Evolutionary conservation across 2,888 invertebrate species (phyloP).

Genomic region (Anarsia innoxiella): DNA sequence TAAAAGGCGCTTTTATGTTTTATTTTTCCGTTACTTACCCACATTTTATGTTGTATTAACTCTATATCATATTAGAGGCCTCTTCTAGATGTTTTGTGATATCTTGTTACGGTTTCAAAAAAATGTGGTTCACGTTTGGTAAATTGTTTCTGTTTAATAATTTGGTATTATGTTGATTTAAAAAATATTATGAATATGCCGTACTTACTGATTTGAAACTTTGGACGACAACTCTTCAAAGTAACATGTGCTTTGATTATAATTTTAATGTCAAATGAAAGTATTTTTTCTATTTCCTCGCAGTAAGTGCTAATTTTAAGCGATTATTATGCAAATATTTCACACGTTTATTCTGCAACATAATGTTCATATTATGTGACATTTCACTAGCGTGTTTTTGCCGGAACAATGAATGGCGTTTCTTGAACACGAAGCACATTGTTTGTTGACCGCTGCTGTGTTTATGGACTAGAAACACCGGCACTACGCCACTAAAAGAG

Average conservation of each 20-base stretch:
- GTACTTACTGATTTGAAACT: too few relatives aligned
- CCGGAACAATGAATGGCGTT: constrained; percentile 46
- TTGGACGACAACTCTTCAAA: too few relatives aligned
- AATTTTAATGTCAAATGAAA: too few relatives aligned
- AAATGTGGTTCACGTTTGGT: background rate
- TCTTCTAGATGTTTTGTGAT: background rate
- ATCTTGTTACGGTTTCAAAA: background rate
- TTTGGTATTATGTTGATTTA: background rate
- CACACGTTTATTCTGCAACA: constrained; percentile 4
- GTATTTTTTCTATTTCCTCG: too few relatives aligned
- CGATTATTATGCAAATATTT: constrained; percentile 8
- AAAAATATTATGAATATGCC: background rate
- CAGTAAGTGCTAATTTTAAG: too few relatives aligned
- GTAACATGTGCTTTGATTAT: too few relatives aligned
- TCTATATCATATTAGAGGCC: background rate
- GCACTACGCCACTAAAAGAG: constrained; percentile 32
- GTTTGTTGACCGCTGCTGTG: constrained; percentile 51
- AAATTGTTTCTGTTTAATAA: background rate
- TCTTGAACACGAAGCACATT: constrained; percentile 46
- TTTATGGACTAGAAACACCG: constrained; percentile 48
- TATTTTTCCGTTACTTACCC: constrained; percentile 22
- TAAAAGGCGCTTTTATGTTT: constrained; percentile 31
- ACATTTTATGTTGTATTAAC: constrained; percentile 20
- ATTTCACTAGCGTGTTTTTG: constrained; percentile 40
- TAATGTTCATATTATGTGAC: too few relatives aligned